Percentiles rank a stretch among this genome's conserved stretches.
Conservation (phyloP, 2,797 vertebrate species). For the Picus viridis region DNA sequence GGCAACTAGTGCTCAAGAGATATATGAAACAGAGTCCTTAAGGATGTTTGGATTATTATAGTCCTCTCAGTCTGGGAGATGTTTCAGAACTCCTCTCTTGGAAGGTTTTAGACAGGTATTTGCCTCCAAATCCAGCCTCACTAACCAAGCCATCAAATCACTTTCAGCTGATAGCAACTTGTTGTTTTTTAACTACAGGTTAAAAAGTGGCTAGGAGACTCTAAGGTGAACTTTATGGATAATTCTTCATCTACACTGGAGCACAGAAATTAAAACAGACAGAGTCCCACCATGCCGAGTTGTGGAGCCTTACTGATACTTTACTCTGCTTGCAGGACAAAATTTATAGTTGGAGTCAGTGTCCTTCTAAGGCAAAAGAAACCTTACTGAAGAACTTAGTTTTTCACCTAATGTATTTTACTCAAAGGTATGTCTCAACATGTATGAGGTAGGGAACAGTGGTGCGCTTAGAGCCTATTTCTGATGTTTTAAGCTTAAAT, state of each 20-base stretch:
- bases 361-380: not conserved
- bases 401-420: not conserved
- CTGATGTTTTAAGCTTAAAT: not conserved
- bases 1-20: not conserved
- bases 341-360: not conserved
- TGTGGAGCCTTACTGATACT: not conserved
- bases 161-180: not conserved
- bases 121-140: not conserved
- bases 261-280: not conserved
- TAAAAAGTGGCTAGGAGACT: not conserved
- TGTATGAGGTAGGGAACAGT: not conserved
- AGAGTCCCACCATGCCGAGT: rapidly evolving
- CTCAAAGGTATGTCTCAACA: not conserved
- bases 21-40: not conserved
- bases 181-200: not conserved
- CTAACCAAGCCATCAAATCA: not conserved
- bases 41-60: not conserved
- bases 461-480: not conserved
- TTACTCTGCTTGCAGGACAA: not conserved
- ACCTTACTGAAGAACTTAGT: not conserved
- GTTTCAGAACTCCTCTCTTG: not conserved
- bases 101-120: not conserved
- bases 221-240: not conserved
- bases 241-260: not conserved
- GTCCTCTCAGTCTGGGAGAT: not conserved